Percentiles rank a stretch among this genome's conserved stretches.
phyloP scores from a whole-genome alignment of 2,113 vertebrate species.

The Boulengeromyrus knoepffleri region DNA sequence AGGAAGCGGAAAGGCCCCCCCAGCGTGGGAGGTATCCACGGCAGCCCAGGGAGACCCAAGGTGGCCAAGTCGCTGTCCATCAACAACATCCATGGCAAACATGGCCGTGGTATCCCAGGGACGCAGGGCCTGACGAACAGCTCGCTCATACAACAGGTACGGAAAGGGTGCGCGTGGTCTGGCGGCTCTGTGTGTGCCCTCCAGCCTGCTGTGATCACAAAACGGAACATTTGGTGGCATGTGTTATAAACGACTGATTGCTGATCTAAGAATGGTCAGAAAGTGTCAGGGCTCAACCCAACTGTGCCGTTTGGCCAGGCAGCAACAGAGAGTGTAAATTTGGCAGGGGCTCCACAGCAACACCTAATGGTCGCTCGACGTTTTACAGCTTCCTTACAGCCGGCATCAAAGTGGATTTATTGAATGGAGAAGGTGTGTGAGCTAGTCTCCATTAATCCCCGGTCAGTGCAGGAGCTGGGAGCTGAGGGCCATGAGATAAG shows the following conservation, averaged over 20 bases:
- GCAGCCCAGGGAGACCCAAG: slow-evolving; percentile 67
- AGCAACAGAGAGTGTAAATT: neutral
- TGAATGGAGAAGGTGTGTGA: neutral
- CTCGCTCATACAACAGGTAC: slow-evolving; percentile 92
- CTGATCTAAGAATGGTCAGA: neutral
- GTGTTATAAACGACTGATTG: neutral
- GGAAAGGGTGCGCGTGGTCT: neutral
- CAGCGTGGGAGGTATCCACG: slow-evolving; percentile 62
- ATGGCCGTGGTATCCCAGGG: slow-evolving; percentile 79
- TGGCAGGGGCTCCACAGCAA: neutral
- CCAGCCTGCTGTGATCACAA: neutral
- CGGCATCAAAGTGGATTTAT: neutral
- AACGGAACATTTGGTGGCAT: neutral
- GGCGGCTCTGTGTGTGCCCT: neutral
- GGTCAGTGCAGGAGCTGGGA: neutral
- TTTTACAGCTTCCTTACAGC: neutral
- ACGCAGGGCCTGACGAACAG: slow-evolving; percentile 80
- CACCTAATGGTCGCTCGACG: neutral
- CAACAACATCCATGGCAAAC: slow-evolving; percentile 90
- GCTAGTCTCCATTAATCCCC: neutral
- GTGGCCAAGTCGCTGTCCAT: slow-evolving; percentile 81
- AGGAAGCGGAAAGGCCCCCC: slow-evolving; percentile 91
- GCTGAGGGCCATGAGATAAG: neutral
- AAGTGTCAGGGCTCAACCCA: neutral
- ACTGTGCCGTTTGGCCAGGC: neutral